These are phyloP conservation scores for Tetraodon nigroviridis DNA, from an alignment of 2,113 vertebrate species.

Conservation along the genomic window DNA sequence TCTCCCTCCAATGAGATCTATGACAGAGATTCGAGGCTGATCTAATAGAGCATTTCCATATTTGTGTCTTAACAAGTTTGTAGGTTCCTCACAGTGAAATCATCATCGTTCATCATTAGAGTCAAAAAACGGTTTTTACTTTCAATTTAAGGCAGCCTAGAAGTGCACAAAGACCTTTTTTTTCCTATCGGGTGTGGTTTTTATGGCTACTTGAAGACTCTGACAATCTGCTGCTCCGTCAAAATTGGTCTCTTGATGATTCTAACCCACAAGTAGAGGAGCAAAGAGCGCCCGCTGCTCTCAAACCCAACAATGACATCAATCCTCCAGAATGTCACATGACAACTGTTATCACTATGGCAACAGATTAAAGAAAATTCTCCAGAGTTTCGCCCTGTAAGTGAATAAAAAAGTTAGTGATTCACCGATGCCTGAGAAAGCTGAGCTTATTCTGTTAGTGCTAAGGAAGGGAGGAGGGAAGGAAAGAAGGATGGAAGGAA, in stretches of 20 bases:
- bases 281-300: conserved; percentile 14
- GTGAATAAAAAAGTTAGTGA: conserved; percentile 37
- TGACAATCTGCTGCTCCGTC: background rate
- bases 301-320: conserved; percentile 23
- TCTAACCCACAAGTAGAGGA: background rate
- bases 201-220: background rate
- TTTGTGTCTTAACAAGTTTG: background rate
- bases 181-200: background rate
- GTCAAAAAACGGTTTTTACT: background rate
- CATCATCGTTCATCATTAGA: background rate
- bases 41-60: background rate
- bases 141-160: background rate
- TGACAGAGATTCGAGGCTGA: background rate
- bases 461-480: conserved; percentile 41
- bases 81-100: background rate
- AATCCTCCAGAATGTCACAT: conserved; percentile 12
- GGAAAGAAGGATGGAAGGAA: conserved; percentile 11
- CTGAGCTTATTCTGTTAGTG: conserved; percentile 67
- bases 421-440: conserved; percentile 62
- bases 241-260: background rate
- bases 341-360: conserved; percentile 5
- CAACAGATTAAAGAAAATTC: conserved; percentile 15
- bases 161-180: background rate
- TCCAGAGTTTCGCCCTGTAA: conserved; percentile 3
- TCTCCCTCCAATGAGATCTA: background rate